phyloP scores from a whole-genome alignment of 2,113 vertebrate genomes.

The Danionella cerebrum region DNA sequence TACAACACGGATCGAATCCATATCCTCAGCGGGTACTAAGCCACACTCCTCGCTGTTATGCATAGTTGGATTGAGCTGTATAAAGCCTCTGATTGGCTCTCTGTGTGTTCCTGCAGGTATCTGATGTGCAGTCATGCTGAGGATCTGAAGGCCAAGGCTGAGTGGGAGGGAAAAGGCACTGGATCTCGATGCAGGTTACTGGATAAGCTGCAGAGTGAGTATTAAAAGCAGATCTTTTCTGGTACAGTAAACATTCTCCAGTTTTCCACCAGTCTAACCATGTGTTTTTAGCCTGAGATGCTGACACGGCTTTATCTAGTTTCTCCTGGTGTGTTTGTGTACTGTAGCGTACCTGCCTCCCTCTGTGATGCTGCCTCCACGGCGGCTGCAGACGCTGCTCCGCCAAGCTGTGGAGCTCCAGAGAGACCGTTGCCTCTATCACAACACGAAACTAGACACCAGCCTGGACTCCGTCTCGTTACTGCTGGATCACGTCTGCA shows the following conservation, averaged over 20 bases:
- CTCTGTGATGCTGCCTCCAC: constrained; percentile 95
- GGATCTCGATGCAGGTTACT: constrained; percentile 89
- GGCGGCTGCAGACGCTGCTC: constrained; percentile 91
- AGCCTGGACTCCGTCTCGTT: constrained; percentile 92
- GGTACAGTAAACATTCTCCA: too few species aligned
- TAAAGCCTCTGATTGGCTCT: not conserved
- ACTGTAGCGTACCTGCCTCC: constrained; percentile 88
- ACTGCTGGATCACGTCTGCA: constrained; percentile 95
- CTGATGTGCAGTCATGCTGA: constrained; percentile 98
- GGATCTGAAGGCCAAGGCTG: constrained; percentile 91
- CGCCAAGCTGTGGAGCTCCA: constrained; percentile 95
- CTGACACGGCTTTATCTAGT: not conserved
- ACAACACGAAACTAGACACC: constrained; percentile 95
- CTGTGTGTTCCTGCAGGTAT: constrained; percentile 70
- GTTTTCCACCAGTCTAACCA: too few species aligned
- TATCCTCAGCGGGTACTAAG: constrained; percentile 87
- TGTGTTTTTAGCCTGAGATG: too few species aligned
- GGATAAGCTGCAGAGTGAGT: constrained; percentile 97
- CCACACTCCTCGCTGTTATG: not conserved
- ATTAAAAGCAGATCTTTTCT: not conserved
- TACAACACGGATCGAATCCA: constrained; percentile 98
- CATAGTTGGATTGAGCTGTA: not conserved
- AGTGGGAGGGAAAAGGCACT: constrained; percentile 96
- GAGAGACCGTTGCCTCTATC: constrained; percentile 96
- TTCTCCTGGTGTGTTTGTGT: constrained; percentile 21